Evolutionary conservation across 1,140 invertebrate species (phyloP).

Genomic region (Epicauta chinensis): DNA sequence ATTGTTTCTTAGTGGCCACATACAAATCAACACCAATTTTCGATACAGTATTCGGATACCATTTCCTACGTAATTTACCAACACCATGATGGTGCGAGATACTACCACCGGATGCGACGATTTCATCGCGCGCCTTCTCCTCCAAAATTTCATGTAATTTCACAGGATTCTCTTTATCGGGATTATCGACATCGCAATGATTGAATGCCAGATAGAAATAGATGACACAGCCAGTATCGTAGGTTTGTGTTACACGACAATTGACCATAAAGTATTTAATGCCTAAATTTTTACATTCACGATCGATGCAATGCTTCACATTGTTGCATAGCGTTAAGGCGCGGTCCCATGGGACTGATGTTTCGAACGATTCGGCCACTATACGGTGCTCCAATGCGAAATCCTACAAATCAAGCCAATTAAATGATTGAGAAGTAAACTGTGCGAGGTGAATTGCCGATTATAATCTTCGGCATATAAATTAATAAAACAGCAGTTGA

Average conservation of each 20-base stretch:
- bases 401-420: constrained; percentile 60
- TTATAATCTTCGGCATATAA: too few relatives aligned
- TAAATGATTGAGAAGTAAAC: neutral
- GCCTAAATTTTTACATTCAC: constrained; percentile 62
- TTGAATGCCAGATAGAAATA: constrained; percentile 98
- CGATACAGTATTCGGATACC: constrained; percentile 74
- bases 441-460: too few relatives aligned
- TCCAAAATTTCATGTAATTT: constrained; percentile 79
- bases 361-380: constrained; percentile 96
- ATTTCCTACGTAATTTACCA: constrained; percentile 84
- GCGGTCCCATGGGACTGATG: constrained; percentile 93
- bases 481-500: neutral
- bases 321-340: constrained; percentile 78
- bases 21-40: constrained; percentile 67
- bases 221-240: constrained; percentile 94
- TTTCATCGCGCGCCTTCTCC: constrained; percentile 81
- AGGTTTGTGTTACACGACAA: constrained; percentile 90
- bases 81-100: constrained; percentile 96
- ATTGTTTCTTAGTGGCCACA: constrained; percentile 70
- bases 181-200: constrained; percentile 49
- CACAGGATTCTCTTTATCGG: constrained; percentile 58
- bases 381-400: constrained; percentile 82
- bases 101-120: constrained; percentile 83
- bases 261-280: constrained; percentile 65
- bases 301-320: constrained; percentile 74